These are phyloP conservation scores for Caligus rogercresseyi DNA, from an alignment of 1,140 invertebrate genomes.

Conservation along the genomic window DNA sequence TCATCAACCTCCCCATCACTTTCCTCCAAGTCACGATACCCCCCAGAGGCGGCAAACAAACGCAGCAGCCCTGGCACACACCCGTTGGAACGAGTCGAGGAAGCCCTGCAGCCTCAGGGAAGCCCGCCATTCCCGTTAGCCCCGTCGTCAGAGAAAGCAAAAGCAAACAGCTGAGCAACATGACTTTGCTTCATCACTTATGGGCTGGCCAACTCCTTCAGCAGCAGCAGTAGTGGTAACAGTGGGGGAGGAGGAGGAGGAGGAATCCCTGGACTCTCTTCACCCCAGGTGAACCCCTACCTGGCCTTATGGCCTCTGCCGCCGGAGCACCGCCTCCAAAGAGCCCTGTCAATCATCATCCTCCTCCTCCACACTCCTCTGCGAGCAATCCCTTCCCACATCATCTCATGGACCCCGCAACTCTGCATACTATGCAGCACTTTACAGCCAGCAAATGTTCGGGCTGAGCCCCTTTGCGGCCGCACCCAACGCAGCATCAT, in stretches of 20 bases:
- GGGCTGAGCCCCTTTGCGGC: background rate
- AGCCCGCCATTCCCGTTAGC: constrained; percentile 13
- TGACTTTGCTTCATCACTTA: background rate
- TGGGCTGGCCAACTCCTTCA: background rate
- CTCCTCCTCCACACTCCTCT: background rate
- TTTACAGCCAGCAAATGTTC: constrained; percentile 8
- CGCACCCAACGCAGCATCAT: background rate
- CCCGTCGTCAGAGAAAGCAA: constrained; percentile 4
- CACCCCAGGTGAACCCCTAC: constrained; percentile 4
- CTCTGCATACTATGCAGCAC: constrained; percentile 12
- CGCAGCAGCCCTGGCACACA: constrained; percentile 14
- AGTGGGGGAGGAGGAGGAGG: background rate
- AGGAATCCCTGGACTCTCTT: background rate
- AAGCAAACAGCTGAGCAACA: constrained; percentile 1
- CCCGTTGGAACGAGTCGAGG: background rate
- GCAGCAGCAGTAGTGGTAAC: background rate
- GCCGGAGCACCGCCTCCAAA: background rate
- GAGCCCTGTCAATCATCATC: no score
- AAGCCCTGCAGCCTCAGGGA: background rate
- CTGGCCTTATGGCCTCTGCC: background rate
- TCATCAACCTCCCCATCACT: no score
- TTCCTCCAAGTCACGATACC: no score
- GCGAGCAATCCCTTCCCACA: background rate
- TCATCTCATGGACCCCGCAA: constrained; percentile 13
- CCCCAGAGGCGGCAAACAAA: no score